These are phyloP conservation scores for Acrobeloides nanus DNA, from an alignment of 2,888 invertebrate genomes.

Conservation along the genomic window DNA sequence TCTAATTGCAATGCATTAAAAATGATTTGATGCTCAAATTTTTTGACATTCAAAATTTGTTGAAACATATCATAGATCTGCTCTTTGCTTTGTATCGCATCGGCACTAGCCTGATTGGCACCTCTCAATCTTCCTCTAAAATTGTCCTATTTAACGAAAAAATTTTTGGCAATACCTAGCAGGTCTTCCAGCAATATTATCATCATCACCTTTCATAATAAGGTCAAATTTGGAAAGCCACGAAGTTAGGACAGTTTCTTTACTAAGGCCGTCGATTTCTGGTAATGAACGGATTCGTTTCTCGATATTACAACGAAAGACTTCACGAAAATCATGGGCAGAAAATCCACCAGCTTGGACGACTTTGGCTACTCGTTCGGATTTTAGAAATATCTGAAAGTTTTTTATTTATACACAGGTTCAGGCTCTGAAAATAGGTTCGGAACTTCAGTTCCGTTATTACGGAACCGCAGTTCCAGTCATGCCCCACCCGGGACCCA, in stretches of 20 bases:
- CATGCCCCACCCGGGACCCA: too few relatives aligned
- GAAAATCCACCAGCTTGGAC: slow-evolving; percentile 96
- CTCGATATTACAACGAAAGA: slow-evolving; percentile 87
- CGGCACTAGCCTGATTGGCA: slow-evolving; percentile 35
- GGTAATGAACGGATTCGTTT: slow-evolving; percentile 88
- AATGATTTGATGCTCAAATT: slow-evolving; percentile 97
- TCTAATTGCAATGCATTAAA: slow-evolving; percentile 97
- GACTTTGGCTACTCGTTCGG: slow-evolving; percentile 86
- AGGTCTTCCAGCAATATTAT: slow-evolving; percentile 49
- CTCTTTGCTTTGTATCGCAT: slow-evolving; percentile 79
- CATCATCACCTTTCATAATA: slow-evolving; percentile 68
- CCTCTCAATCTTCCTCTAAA: slow-evolving; percentile 30
- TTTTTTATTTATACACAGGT: too few relatives aligned
- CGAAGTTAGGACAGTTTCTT: slow-evolving; percentile 87
- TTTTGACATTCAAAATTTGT: slow-evolving; percentile 93
- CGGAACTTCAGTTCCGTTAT: too few relatives aligned
- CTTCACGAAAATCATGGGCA: slow-evolving; percentile 95
- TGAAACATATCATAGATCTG: slow-evolving; percentile 99
- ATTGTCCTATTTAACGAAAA: slow-evolving; percentile 10
- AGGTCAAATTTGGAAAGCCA: slow-evolving; percentile 99
- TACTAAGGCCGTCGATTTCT: slow-evolving; percentile 85
- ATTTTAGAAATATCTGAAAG: slow-evolving; percentile 91
- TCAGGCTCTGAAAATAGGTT: too few relatives aligned
- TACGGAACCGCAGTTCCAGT: too few relatives aligned
- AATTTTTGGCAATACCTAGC: slow-evolving; percentile 26